Conservation (phyloP, 1,140 invertebrate species). For the Drosophila pseudoobscura region DNA sequence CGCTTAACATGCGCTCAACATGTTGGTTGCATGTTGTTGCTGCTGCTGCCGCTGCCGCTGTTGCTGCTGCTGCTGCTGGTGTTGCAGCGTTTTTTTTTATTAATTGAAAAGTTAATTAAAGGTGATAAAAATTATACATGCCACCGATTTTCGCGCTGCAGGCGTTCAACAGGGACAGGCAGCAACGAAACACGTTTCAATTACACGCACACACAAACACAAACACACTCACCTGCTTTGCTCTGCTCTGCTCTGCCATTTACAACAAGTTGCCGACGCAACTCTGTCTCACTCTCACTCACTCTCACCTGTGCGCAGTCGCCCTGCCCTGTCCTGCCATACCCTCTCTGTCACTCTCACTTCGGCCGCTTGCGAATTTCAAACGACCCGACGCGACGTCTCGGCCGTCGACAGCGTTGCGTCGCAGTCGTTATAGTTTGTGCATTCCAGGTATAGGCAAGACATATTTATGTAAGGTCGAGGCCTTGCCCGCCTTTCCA, state of each 20-base stretch:
- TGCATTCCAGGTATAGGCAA: slow-evolving; percentile 36
- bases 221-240: slow-evolving; percentile 29
- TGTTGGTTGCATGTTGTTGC: slow-evolving; percentile 24
- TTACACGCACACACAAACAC: slow-evolving; percentile 62
- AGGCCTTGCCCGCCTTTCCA: too few species aligned
- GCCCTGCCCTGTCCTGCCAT: too few species aligned
- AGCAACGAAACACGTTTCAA: slow-evolving; percentile 74
- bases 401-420: slow-evolving; percentile 31
- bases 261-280: slow-evolving; percentile 62
- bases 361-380: slow-evolving; percentile 9
- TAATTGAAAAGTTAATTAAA: slow-evolving; percentile 83
- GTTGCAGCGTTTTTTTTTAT: slow-evolving; percentile 65
- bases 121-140: slow-evolving; percentile 83
- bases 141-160: slow-evolving; percentile 82
- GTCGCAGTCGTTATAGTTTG: slow-evolving; percentile 66
- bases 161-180: slow-evolving; percentile 60
- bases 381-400: slow-evolving; percentile 22
- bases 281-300: slow-evolving; percentile 13
- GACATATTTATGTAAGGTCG: too few species aligned
- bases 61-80: not conserved
- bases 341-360: too few species aligned
- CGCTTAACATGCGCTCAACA: slow-evolving; percentile 54
- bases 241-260: slow-evolving; percentile 48
- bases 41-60: slow-evolving; percentile 43
- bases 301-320: not conserved